Conservation (phyloP, 2,113 vertebrate genomes). For the Leptobrachium ailaonicum region DNA sequence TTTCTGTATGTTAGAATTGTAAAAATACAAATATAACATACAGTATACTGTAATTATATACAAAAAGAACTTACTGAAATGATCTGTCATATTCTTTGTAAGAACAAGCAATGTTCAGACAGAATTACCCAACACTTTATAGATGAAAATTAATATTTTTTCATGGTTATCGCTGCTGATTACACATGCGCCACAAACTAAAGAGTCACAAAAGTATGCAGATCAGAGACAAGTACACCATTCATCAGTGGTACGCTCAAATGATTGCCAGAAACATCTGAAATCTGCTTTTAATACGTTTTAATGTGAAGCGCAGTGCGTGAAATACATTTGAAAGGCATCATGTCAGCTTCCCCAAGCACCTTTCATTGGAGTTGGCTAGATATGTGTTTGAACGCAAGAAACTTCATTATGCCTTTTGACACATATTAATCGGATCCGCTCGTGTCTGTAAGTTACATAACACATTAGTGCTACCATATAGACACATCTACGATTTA, state of each 20-base stretch:
- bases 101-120: slow-evolving; percentile 5
- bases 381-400: slow-evolving; percentile 21
- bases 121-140: neutral
- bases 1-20: neutral
- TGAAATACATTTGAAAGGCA: slow-evolving; percentile 43
- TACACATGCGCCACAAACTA: slow-evolving; percentile 19
- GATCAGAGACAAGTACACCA: slow-evolving; percentile 22
- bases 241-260: slow-evolving; percentile 19
- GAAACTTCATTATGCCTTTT: slow-evolving; percentile 37
- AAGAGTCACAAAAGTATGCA: slow-evolving; percentile 8
- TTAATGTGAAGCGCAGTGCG: slow-evolving; percentile 40
- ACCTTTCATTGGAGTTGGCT: slow-evolving; percentile 32
- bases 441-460: slow-evolving; percentile 18
- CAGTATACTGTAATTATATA: neutral
- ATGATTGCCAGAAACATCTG: slow-evolving; percentile 32
- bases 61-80: slow-evolving; percentile 16
- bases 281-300: slow-evolving; percentile 42
- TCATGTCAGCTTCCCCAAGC: slow-evolving; percentile 38
- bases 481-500: neutral
- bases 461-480: neutral
- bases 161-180: neutral
- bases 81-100: slow-evolving; percentile 14
- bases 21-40: neutral
- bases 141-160: slow-evolving; percentile 14
- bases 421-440: slow-evolving; percentile 36